Conservation (phyloP, 2,113 vertebrate species). For the Brachionichthys hirsutus region DNA sequence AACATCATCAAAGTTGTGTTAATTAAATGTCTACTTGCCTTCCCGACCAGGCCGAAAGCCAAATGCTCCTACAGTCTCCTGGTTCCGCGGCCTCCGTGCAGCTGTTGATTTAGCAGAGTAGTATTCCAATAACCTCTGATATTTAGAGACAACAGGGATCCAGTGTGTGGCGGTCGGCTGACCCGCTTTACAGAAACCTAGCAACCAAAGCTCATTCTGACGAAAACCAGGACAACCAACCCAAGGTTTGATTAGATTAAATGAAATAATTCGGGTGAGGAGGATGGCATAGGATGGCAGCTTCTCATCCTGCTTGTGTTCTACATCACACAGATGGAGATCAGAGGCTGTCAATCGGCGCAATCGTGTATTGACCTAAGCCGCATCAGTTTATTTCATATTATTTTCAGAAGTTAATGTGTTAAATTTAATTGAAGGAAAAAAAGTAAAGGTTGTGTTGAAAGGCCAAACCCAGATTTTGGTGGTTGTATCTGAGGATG, state of each 20-base stretch:
- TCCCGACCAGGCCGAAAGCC: not conserved
- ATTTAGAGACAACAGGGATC: not conserved
- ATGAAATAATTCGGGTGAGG: slow-evolving; percentile 2
- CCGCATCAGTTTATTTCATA: too few relatives aligned
- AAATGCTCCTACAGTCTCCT: not conserved
- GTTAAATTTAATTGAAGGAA: too few relatives aligned
- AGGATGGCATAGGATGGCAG: slow-evolving; percentile 17
- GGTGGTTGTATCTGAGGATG: slow-evolving; percentile 9
- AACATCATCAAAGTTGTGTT: slow-evolving; percentile 51
- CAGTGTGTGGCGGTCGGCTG: not conserved
- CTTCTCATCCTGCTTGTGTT: slow-evolving; percentile 3
- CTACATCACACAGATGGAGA: slow-evolving; percentile 4
- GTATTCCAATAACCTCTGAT: not conserved
- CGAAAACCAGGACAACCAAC: slow-evolving; percentile 10
- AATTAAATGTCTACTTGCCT: slow-evolving; percentile 34
- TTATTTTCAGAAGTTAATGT: too few relatives aligned
- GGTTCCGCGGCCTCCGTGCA: not conserved
- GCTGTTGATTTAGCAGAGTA: slow-evolving; percentile 12
- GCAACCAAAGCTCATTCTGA: slow-evolving; percentile 4
- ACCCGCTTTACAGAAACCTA: slow-evolving; percentile 13
- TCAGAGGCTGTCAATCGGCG: slow-evolving; percentile 17
- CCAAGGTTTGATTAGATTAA: slow-evolving; percentile 11
- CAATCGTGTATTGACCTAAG: not conserved
- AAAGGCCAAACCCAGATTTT: too few relatives aligned
- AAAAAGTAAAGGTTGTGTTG: too few relatives aligned